Percentiles rank a stretch among this genome's conserved stretches.
Conservation (phyloP, 1,140 invertebrate genomes). For the Heliothis subflexa region DNA sequence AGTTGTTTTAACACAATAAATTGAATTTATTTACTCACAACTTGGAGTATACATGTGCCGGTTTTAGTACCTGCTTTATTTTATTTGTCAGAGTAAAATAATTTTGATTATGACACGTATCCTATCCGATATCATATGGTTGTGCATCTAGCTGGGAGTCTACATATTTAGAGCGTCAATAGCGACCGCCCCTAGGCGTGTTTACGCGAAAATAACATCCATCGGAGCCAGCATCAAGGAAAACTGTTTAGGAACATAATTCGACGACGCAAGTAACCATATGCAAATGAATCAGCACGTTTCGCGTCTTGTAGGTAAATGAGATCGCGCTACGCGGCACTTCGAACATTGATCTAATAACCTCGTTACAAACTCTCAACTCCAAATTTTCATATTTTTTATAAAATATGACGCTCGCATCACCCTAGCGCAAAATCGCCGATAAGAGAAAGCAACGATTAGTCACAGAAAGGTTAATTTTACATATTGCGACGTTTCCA, state of each 20-base stretch:
- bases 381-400: conserved; percentile 48
- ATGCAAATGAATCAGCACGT: conserved; percentile 84
- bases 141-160: background rate
- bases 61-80: background rate
- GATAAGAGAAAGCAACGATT: conserved; percentile 84
- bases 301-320: conserved; percentile 69
- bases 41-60: background rate
- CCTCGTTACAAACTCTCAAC: conserved; percentile 71
- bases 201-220: conserved; percentile 40
- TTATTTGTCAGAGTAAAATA: no score
- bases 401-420: conserved; percentile 58
- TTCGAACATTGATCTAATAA: conserved; percentile 81
- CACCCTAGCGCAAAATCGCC: conserved; percentile 62
- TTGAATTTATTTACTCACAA: conserved; percentile 37
- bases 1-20: background rate
- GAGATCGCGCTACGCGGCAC: conserved; percentile 81
- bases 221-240: background rate
- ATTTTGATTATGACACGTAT: no score
- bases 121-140: background rate
- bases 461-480: conserved; percentile 82
- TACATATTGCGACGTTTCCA: conserved; percentile 71
- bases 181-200: background rate
- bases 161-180: background rate
- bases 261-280: conserved; percentile 68
- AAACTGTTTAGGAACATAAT: conserved; percentile 45